phyloP scores from a whole-genome alignment of 2,113 vertebrate genomes.

The Ictalurus furcatus region DNA sequence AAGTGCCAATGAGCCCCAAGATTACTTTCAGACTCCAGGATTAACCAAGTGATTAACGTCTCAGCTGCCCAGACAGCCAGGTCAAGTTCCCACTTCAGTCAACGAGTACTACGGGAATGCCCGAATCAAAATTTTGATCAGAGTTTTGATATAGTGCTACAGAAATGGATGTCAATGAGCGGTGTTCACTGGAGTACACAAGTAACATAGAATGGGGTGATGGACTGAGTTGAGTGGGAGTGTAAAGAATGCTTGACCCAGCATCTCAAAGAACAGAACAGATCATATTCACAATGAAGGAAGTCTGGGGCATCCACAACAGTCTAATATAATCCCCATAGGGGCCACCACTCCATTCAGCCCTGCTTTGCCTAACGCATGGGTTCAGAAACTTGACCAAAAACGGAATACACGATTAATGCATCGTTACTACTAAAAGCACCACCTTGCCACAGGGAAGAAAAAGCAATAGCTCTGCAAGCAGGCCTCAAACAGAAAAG shows the following conservation, averaged over 20 bases:
- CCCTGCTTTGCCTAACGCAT: background rate
- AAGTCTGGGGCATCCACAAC: background rate
- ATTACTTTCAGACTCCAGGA: slow-evolving; percentile 50
- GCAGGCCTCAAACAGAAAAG: background rate
- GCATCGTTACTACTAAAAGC: background rate
- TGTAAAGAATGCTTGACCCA: background rate
- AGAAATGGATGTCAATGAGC: background rate
- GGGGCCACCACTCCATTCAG: background rate
- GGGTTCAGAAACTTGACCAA: background rate
- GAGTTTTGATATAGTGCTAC: background rate
- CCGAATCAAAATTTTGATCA: background rate
- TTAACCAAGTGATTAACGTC: slow-evolving; percentile 49
- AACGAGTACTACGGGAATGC: background rate
- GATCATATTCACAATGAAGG: background rate
- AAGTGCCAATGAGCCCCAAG: slow-evolving; percentile 58
- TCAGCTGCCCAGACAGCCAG: background rate
- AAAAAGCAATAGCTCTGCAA: background rate
- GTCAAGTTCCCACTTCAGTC: slow-evolving; percentile 19
- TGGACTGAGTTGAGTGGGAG: background rate
- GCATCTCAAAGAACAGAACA: background rate
- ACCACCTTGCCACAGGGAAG: background rate
- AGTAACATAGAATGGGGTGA: background rate
- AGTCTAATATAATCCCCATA: background rate
- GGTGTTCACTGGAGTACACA: background rate
- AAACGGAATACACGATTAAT: background rate